Percentiles rank a stretch among this genome's conserved stretches.
phyloP scores from a whole-genome alignment of 1,140 invertebrate species.

The Centruroides sculpturatus region DNA sequence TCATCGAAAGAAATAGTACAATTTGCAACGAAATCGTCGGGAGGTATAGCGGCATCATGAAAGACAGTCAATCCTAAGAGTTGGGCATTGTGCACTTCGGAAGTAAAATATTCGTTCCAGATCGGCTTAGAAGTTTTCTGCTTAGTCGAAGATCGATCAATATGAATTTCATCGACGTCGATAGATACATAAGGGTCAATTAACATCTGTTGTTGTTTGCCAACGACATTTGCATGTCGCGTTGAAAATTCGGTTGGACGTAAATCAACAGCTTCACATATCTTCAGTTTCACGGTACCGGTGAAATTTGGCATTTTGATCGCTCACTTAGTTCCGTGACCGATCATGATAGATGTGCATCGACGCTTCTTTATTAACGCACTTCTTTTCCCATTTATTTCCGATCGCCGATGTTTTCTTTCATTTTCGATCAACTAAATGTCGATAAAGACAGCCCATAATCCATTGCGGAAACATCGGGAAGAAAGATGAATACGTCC shows the following conservation, averaged over 20 bases:
- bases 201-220: slow-evolving; percentile 40
- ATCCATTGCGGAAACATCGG: too few species aligned
- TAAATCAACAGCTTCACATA: slow-evolving; percentile 92
- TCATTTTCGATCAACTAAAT: too few species aligned
- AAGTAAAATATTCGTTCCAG: slow-evolving; percentile 84
- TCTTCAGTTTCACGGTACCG: slow-evolving; percentile 86
- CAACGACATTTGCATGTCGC: slow-evolving; percentile 53
- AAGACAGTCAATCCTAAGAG: slow-evolving; percentile 92
- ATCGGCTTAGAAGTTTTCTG: slow-evolving; percentile 85
- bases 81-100: slow-evolving; percentile 79
- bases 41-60: slow-evolving; percentile 94
- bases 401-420: too few species aligned
- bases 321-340: background rate
- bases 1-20: slow-evolving; percentile 92
- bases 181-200: slow-evolving; percentile 95
- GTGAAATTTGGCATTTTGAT: slow-evolving; percentile 68
- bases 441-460: too few species aligned
- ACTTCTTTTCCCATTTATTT: too few species aligned
- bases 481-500: too few species aligned
- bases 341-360: too few species aligned
- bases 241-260: slow-evolving; percentile 95
- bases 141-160: slow-evolving; percentile 77
- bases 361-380: too few species aligned
- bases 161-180: slow-evolving; percentile 70
- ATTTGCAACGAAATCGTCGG: slow-evolving; percentile 95